These are phyloP conservation scores for Coturnix japonica DNA, from an alignment of 2,113 vertebrate species.

Conservation along the genomic window DNA sequence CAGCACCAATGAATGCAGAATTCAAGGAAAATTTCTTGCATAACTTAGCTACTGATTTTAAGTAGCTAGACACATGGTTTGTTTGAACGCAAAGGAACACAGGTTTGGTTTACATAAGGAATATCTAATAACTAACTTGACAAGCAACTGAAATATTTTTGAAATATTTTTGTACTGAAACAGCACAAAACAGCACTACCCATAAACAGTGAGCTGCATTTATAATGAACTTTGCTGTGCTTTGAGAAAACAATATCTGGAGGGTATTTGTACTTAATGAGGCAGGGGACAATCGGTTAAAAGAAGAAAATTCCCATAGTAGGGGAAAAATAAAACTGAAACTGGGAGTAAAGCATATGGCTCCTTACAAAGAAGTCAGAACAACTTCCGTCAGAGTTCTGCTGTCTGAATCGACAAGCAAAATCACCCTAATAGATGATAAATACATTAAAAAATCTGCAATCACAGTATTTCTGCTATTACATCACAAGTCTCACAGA, in stretches of 20 bases:
- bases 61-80: slow-evolving; percentile 51
- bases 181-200: slow-evolving; percentile 9
- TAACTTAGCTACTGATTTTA: slow-evolving; percentile 17
- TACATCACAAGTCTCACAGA: slow-evolving; percentile 50
- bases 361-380: background rate
- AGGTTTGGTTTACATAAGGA: slow-evolving; percentile 58
- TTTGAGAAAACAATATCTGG: slow-evolving; percentile 64
- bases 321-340: background rate
- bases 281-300: slow-evolving; percentile 59
- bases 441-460: slow-evolving; percentile 38
- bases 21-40: background rate
- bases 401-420: background rate
- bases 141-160: slow-evolving; percentile 50
- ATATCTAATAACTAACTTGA: slow-evolving; percentile 63
- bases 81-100: slow-evolving; percentile 52
- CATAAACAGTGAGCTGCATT: slow-evolving; percentile 52
- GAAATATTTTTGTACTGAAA: slow-evolving; percentile 49
- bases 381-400: background rate
- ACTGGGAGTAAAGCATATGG: background rate
- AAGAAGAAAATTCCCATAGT: slow-evolving; percentile 52
- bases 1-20: slow-evolving; percentile 18
- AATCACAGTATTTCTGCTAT: slow-evolving; percentile 64
- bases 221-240: slow-evolving; percentile 54
- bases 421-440: background rate
- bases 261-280: slow-evolving; percentile 57